These are phyloP conservation scores for Agrilus planipennis DNA, from an alignment of 1,140 invertebrate species.

Conservation along the genomic window DNA sequence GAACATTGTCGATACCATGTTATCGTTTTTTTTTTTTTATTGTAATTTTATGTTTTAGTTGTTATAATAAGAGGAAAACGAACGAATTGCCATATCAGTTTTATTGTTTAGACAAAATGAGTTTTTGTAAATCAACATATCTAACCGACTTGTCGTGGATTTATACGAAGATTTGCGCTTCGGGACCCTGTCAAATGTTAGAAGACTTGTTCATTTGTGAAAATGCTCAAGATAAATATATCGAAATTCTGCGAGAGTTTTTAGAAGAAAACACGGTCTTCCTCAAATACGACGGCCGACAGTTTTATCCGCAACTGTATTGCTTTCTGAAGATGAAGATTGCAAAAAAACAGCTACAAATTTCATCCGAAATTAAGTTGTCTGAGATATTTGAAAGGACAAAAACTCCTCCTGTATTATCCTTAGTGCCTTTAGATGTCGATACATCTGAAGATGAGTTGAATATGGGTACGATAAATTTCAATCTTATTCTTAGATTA, in stretches of 20 bases:
- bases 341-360: slow-evolving; percentile 22
- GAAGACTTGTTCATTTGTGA: slow-evolving; percentile 49
- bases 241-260: slow-evolving; percentile 48
- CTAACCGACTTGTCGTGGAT: slow-evolving; percentile 60
- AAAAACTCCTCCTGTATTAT: slow-evolving; percentile 39
- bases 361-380: slow-evolving; percentile 22
- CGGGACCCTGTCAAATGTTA: slow-evolving; percentile 49
- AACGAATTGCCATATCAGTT: slow-evolving; percentile 71
- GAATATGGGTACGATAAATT: slow-evolving; percentile 12
- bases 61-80: slow-evolving; percentile 63
- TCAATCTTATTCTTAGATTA: slow-evolving; percentile 44
- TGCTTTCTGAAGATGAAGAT: slow-evolving; percentile 40
- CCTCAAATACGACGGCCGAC: slow-evolving; percentile 60
- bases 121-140: slow-evolving; percentile 30
- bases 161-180: slow-evolving; percentile 58
- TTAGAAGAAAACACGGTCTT: slow-evolving; percentile 52
- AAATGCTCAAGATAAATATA: slow-evolving; percentile 38
- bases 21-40: slow-evolving; percentile 5
- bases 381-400: slow-evolving; percentile 34
- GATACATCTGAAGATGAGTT: background rate
- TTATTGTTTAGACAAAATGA: slow-evolving; percentile 26
- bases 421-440: slow-evolving; percentile 33
- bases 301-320: slow-evolving; percentile 59
- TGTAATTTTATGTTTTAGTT: slow-evolving; percentile 9
- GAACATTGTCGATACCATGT: background rate